These are phyloP conservation scores for Salvator merianae DNA, from an alignment of 2,113 vertebrate species.

Conservation along the genomic window DNA sequence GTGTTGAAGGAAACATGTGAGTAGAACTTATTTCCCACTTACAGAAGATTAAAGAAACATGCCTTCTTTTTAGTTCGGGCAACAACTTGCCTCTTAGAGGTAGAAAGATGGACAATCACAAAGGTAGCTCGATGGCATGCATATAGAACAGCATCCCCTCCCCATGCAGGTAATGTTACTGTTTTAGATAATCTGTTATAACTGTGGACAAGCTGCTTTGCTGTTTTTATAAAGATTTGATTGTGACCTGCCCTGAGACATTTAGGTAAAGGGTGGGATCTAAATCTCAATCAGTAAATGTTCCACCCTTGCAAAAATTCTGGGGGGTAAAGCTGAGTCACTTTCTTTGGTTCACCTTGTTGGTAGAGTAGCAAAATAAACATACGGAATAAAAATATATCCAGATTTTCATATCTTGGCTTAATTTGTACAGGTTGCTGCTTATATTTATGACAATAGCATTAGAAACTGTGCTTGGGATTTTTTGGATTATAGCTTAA, in stretches of 20 bases:
- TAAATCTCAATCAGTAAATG: too few relatives aligned
- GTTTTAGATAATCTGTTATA: too few relatives aligned
- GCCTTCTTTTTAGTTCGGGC: not conserved
- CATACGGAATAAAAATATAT: not conserved
- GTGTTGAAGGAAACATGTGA: too few relatives aligned
- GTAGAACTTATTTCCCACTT: too few relatives aligned
- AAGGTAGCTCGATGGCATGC: too few relatives aligned
- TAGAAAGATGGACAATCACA: not conserved
- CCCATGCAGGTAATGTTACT: too few relatives aligned
- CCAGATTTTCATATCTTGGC: not conserved
- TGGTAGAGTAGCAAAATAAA: not conserved
- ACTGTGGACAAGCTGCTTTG: too few relatives aligned
- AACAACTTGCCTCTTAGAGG: not conserved
- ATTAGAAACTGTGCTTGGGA: slow-evolving; percentile 44
- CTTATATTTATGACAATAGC: not conserved
- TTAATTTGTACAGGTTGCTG: not conserved
- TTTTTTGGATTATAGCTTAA: slow-evolving; percentile 16
- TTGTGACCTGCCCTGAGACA: too few relatives aligned
- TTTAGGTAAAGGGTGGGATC: too few relatives aligned
- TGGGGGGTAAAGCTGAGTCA: not conserved
- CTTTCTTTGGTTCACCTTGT: too few relatives aligned
- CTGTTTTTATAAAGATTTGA: too few relatives aligned
- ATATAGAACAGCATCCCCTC: not conserved
- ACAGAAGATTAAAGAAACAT: not conserved
- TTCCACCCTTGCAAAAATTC: not conserved